Conservation (phyloP, 2,888 invertebrate genomes). For the Epinotia ramella region DNA sequence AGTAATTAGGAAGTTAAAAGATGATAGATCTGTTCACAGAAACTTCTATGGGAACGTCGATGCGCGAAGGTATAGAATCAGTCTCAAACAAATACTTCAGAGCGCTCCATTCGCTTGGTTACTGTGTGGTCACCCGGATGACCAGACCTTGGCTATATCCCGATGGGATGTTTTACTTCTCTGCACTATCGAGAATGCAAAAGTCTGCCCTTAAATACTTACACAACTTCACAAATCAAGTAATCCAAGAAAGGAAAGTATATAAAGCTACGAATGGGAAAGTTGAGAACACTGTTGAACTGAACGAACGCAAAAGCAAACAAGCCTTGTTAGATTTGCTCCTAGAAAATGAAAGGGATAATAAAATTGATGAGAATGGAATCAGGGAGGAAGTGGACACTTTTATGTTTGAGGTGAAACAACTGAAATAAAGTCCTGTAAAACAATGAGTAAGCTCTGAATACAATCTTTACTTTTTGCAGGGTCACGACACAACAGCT, state of each 20-base stretch:
- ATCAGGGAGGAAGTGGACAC: slow-evolving; percentile 88
- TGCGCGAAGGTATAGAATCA: slow-evolving; percentile 58
- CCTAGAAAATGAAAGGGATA: slow-evolving; percentile 80
- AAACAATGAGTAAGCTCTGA: not conserved
- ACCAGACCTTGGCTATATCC: slow-evolving; percentile 80
- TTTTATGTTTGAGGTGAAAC: slow-evolving; percentile 86
- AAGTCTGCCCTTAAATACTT: slow-evolving; percentile 70
- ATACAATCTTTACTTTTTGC: slow-evolving; percentile 37
- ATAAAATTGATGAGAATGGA: slow-evolving; percentile 80
- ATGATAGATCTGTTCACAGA: slow-evolving; percentile 45
- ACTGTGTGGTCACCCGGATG: slow-evolving; percentile 50
- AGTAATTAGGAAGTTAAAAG: not conserved
- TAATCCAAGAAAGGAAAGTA: slow-evolving; percentile 64
- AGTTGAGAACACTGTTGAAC: slow-evolving; percentile 39
- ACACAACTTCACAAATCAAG: slow-evolving; percentile 74
- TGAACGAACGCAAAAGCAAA: slow-evolving; percentile 67
- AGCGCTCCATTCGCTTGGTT: slow-evolving; percentile 62
- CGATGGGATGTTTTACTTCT: slow-evolving; percentile 70
- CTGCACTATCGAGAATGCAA: slow-evolving; percentile 70
- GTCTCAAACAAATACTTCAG: slow-evolving; percentile 66
- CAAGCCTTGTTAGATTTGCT: slow-evolving; percentile 86
- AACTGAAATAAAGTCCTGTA: not conserved
- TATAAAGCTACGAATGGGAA: slow-evolving; percentile 14
- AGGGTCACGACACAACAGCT: slow-evolving; percentile 82
- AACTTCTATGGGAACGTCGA: slow-evolving; percentile 82